Evolutionary conservation across 2,797 vertebrate genomes (phyloP).

Genomic region (Meriones psammophilus): DNA sequence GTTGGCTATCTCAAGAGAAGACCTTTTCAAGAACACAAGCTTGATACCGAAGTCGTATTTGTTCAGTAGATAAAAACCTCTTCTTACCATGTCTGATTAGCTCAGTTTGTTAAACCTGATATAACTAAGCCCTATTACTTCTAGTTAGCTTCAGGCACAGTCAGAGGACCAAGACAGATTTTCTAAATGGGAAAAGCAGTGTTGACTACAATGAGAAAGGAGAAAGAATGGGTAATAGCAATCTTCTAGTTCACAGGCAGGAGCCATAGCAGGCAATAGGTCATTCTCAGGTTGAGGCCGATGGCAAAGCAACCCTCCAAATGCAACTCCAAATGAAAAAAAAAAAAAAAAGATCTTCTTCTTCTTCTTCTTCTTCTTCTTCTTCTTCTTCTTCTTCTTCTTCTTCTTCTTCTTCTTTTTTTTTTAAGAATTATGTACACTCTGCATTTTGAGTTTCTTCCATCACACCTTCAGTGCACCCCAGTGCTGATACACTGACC

Average conservation of each 20-base stretch:
- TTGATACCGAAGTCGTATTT: not conserved
- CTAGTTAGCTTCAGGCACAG: not conserved
- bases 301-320: not conserved
- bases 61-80: not conserved
- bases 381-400: too few species aligned
- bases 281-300: not conserved
- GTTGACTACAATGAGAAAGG: not conserved
- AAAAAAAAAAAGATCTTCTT: too few species aligned
- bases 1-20: not conserved
- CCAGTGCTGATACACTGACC: not conserved
- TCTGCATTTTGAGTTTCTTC: not conserved
- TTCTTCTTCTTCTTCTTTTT: too few species aligned
- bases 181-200: not conserved
- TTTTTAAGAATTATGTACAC: not conserved
- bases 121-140: not conserved
- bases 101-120: slow-evolving; percentile 11
- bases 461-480: not conserved
- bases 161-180: not conserved
- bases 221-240: not conserved
- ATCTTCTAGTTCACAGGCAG: not conserved
- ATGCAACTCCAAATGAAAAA: too few species aligned
- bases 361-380: too few species aligned
- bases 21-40: slow-evolving; percentile 22
- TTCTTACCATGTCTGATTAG: not conserved
- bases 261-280: not conserved